Percentiles rank a stretch among this genome's conserved stretches.
phyloP scores from a whole-genome alignment of 2,888 invertebrate species.

The Ormyrus labotus region DNA sequence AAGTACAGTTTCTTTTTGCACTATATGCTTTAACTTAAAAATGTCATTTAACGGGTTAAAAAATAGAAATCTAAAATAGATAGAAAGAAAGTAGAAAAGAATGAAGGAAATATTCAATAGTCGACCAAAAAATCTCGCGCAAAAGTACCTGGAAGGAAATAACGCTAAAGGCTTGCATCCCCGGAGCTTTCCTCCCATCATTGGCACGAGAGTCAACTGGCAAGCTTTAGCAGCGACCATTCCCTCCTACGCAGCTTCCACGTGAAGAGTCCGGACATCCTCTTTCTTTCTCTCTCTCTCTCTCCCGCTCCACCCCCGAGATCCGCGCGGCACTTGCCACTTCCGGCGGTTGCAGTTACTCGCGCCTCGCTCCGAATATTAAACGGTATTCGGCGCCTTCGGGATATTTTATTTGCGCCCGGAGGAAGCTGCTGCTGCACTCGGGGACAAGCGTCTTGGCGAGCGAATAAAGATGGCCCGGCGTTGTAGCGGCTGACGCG shows the following conservation, averaged over 20 bases:
- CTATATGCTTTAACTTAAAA: too few relatives aligned
- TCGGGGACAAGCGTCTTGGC: not conserved
- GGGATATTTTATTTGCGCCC: slow-evolving; percentile 60
- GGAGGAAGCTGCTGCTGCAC: slow-evolving; percentile 32
- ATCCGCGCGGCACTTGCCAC: slow-evolving; percentile 58
- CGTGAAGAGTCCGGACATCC: not conserved
- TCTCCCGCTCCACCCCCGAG: slow-evolving; percentile 7
- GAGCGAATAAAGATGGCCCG: slow-evolving; percentile 3
- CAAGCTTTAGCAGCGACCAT: not conserved
- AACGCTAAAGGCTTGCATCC: too few relatives aligned
- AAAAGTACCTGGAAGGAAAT: too few relatives aligned
- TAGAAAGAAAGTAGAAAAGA: too few relatives aligned
- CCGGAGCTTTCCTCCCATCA: too few relatives aligned
- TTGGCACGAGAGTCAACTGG: too few relatives aligned
- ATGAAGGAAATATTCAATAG: too few relatives aligned
- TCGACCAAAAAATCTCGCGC: too few relatives aligned
- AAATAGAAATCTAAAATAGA: too few relatives aligned
- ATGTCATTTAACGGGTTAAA: too few relatives aligned
- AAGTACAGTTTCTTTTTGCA: too few relatives aligned
- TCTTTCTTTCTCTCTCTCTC: not conserved
- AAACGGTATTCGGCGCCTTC: slow-evolving; percentile 66
- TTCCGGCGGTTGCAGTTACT: slow-evolving; percentile 65
- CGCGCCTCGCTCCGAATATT: slow-evolving; percentile 63
- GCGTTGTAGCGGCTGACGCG: slow-evolving; percentile 30
- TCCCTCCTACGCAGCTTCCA: not conserved